A percentile compares a stretch with the other conserved stretches of the same genome.
phyloP scores from a whole-genome alignment of 2,888 invertebrate genomes.

The Abscondita cerata region DNA sequence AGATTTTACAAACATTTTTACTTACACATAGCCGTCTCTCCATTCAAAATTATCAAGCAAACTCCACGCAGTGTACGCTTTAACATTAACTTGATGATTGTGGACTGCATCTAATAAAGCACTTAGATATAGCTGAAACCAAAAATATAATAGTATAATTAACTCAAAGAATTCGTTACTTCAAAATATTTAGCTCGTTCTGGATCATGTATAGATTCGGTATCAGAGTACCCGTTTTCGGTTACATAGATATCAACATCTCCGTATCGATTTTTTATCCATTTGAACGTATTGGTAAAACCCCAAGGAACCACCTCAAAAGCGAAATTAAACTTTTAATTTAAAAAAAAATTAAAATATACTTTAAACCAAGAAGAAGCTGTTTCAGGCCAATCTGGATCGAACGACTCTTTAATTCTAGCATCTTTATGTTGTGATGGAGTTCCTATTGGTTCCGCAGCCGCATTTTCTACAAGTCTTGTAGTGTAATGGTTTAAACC shows the following conservation, averaged over 20 bases:
- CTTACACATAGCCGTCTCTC: conserved; percentile 62
- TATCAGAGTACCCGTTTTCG: conserved; percentile 15
- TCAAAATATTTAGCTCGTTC: neutral
- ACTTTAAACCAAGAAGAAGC: conserved; percentile 60
- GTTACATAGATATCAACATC: conserved; percentile 56
- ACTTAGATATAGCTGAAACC: conserved; percentile 2
- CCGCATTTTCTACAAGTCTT: neutral
- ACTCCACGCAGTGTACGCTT: conserved; percentile 68
- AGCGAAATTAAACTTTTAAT: neutral
- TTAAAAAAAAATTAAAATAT: neutral
- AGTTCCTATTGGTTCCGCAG: neutral
- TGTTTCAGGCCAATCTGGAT: conserved; percentile 59
- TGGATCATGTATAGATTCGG: neutral
- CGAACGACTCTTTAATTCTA: conserved; percentile 55
- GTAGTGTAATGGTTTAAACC: conserved; percentile 61
- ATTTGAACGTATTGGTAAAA: conserved; percentile 62
- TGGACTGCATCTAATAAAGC: conserved; percentile 11
- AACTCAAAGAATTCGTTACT: too few species aligned
- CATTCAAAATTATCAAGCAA: conserved; percentile 71
- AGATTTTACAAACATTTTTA: neutral
- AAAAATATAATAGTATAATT: too few species aligned
- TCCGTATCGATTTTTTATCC: conserved; percentile 52
- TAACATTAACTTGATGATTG: conserved; percentile 53
- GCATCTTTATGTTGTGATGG: conserved; percentile 46
- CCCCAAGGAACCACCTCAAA: conserved; percentile 63